Evolutionary conservation across 1,140 invertebrate genomes (phyloP).

Genomic region (Dinoponera quadriceps): DNA sequence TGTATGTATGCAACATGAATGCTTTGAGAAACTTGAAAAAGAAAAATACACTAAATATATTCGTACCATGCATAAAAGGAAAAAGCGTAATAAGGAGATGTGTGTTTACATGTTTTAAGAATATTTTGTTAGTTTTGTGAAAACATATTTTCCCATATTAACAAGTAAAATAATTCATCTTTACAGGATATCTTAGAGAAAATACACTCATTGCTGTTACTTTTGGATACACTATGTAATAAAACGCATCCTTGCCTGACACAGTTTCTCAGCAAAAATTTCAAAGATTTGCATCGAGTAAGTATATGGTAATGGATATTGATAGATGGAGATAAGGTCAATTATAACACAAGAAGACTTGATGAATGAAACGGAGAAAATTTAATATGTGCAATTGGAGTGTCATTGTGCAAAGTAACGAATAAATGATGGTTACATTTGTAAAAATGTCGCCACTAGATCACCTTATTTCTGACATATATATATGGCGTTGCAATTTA

Average conservation of each 20-base stretch:
- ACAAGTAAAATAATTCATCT: conserved; percentile 29
- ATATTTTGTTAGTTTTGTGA: conserved; percentile 20
- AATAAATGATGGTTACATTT: not conserved
- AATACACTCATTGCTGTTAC: conserved; percentile 86
- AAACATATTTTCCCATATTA: not conserved
- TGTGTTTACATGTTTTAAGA: not conserved
- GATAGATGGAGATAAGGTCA: too few relatives aligned
- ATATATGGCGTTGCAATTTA: conserved; percentile 19
- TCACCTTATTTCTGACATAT: not conserved
- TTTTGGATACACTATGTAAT: conserved; percentile 84
- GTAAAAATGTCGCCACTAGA: too few relatives aligned
- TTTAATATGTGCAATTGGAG: too few relatives aligned
- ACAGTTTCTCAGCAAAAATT: conserved; percentile 89
- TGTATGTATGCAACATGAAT: conserved; percentile 77
- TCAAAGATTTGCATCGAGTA: conserved; percentile 85
- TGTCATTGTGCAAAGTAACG: not conserved
- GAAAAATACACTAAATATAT: too few relatives aligned
- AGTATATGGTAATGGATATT: conserved; percentile 61
- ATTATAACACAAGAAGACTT: not conserved
- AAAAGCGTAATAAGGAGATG: not conserved
- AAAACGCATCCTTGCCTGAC: conserved; percentile 88
- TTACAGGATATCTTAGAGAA: conserved; percentile 84
- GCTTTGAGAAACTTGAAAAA: not conserved
- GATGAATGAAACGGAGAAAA: too few relatives aligned
- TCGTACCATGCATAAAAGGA: too few relatives aligned